A percentile compares a stretch with the other conserved stretches of the same genome.
These are phyloP conservation scores for Asbolus verrucosus DNA, from an alignment of 1,140 invertebrate species.

Conservation along the genomic window DNA sequence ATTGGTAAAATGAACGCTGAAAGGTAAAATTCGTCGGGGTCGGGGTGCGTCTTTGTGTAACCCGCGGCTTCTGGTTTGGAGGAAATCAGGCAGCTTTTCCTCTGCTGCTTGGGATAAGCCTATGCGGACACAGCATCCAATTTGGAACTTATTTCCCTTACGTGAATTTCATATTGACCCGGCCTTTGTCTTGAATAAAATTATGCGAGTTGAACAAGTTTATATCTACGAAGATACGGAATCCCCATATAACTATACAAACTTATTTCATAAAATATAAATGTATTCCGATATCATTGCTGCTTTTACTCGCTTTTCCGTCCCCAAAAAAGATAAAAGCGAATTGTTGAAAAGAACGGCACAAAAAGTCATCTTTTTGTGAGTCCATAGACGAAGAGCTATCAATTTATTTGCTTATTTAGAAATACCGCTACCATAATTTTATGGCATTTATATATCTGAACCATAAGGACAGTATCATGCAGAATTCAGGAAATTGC, in stretches of 20 bases:
- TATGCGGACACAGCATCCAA: slow-evolving; percentile 53
- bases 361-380: background rate
- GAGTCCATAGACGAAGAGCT: background rate
- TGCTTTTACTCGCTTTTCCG: slow-evolving; percentile 9
- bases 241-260: slow-evolving; percentile 47
- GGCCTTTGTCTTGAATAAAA: slow-evolving; percentile 49
- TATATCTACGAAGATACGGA: slow-evolving; percentile 45
- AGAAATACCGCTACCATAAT: background rate
- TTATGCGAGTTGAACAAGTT: slow-evolving; percentile 42
- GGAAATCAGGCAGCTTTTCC: slow-evolving; percentile 27
- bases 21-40: slow-evolving; percentile 23
- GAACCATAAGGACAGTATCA: background rate
- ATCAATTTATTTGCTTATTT: background rate
- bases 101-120: slow-evolving; percentile 20
- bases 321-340: slow-evolving; percentile 1
- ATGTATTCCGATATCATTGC: slow-evolving; percentile 48
- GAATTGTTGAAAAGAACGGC: slow-evolving; percentile 13
- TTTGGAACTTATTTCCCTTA: slow-evolving; percentile 55
- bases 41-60: slow-evolving; percentile 26
- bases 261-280: slow-evolving; percentile 51
- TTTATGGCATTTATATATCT: background rate
- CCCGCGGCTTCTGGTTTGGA: slow-evolving; percentile 17
- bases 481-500: background rate
- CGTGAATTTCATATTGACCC: slow-evolving; percentile 54
- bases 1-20: slow-evolving; percentile 37